phyloP scores from a whole-genome alignment of 2,888 invertebrate genomes.

The Cylindroiulus punctatus region DNA sequence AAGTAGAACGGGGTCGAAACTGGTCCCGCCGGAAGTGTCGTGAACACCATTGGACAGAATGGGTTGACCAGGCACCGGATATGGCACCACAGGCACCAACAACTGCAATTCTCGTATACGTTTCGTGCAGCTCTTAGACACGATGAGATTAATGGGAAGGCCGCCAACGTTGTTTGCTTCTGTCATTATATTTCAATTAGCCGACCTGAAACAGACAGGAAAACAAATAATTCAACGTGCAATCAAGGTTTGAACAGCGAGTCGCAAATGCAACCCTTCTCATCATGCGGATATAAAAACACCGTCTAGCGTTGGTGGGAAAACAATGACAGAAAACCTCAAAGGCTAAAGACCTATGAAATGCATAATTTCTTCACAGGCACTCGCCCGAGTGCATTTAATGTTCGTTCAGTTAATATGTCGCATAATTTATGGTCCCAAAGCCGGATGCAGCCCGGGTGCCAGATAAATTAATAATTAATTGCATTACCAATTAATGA shows the following conservation, averaged over 20 bases:
- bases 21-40: not conserved
- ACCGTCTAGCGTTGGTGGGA: not conserved
- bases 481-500: constrained; percentile 31
- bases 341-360: not conserved
- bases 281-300: not conserved
- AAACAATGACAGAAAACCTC: not conserved
- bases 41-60: not conserved
- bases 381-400: not conserved
- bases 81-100: not conserved
- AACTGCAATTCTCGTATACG: not conserved
- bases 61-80: not conserved
- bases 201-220: not conserved
- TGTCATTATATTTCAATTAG: not conserved
- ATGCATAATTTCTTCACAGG: not conserved
- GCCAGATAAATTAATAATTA: not conserved
- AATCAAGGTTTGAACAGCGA: not conserved
- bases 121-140: constrained; percentile 2
- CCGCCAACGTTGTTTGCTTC: not conserved
- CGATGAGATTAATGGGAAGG: not conserved
- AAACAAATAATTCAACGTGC: not conserved
- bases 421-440: not conserved
- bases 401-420: not conserved
- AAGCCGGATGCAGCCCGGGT: not conserved
- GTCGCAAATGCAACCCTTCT: not conserved
- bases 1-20: not conserved